Evolutionary conservation across 1,140 invertebrate species (phyloP).

Genomic region (Eumeta japonica): DNA sequence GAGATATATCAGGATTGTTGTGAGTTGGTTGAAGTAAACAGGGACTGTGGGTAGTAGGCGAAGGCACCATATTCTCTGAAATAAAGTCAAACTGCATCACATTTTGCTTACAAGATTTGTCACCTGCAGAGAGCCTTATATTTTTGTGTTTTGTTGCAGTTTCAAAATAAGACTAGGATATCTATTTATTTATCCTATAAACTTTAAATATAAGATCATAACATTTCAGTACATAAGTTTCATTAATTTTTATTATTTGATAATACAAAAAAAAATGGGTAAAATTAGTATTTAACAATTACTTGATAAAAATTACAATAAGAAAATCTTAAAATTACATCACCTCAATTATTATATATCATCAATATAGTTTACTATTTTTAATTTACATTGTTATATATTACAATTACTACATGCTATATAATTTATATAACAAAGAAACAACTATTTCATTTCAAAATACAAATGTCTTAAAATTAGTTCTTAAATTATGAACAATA

Average conservation of each 20-base stretch:
- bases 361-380: no score
- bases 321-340: not conserved
- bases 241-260: not conserved
- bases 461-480: no score
- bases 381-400: no score
- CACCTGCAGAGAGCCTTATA: conserved; percentile 27
- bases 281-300: not conserved
- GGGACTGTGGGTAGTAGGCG: conserved; percentile 42
- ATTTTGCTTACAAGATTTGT: conserved; percentile 27
- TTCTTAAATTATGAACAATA: no score
- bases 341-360: no score
- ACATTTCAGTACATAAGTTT: not conserved
- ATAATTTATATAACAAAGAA: no score
- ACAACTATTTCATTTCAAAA: no score
- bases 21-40: conserved; percentile 54
- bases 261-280: not conserved
- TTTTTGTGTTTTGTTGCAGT: conserved; percentile 36
- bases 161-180: conserved; percentile 18
- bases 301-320: not conserved
- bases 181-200: not conserved
- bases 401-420: no score
- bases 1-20: conserved; percentile 60
- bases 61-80: conserved; percentile 54
- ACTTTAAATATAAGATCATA: no score
- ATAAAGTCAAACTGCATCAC: conserved; percentile 53